Evolutionary conservation across 2,113 vertebrate genomes (phyloP).

Genomic region (Motacilla tschutschensis): DNA sequence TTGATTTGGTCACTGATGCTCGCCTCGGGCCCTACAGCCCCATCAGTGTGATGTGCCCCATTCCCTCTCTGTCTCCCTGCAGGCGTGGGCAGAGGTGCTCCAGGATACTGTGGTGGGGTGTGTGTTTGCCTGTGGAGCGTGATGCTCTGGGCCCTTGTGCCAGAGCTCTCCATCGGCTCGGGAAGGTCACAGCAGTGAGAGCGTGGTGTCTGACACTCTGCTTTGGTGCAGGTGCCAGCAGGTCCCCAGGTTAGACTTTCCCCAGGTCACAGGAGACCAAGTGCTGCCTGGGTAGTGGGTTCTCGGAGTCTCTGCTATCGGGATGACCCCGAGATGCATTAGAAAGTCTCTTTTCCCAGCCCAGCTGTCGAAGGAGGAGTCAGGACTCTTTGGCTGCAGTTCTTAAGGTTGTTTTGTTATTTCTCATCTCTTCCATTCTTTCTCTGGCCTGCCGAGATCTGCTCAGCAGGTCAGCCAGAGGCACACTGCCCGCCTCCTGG

Average conservation of each 20-base stretch:
- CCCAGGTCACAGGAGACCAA: neutral
- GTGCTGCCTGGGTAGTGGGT: no score
- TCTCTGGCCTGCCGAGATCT: no score
- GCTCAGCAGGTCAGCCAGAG: no score
- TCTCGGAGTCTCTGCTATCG: no score
- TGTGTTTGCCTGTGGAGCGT: neutral
- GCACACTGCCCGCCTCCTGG: no score
- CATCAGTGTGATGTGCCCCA: rapidly evolving
- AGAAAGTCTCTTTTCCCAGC: no score
- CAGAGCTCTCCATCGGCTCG: rapidly evolving
- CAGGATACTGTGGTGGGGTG: rapidly evolving
- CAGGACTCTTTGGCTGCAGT: no score
- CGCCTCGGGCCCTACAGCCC: neutral
- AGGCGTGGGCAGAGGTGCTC: neutral
- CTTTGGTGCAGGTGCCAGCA: neutral
- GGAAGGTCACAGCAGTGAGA: rapidly evolving
- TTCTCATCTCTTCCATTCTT: no score
- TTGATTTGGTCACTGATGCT: neutral
- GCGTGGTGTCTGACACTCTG: neutral
- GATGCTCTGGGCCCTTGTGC: neutral
- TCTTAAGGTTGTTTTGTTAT: no score
- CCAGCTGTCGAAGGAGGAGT: no score
- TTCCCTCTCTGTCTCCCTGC: neutral
- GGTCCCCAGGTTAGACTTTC: neutral
- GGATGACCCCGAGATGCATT: no score